Conservation (phyloP, 2,797 vertebrate species). For the Falco peregrinus region DNA sequence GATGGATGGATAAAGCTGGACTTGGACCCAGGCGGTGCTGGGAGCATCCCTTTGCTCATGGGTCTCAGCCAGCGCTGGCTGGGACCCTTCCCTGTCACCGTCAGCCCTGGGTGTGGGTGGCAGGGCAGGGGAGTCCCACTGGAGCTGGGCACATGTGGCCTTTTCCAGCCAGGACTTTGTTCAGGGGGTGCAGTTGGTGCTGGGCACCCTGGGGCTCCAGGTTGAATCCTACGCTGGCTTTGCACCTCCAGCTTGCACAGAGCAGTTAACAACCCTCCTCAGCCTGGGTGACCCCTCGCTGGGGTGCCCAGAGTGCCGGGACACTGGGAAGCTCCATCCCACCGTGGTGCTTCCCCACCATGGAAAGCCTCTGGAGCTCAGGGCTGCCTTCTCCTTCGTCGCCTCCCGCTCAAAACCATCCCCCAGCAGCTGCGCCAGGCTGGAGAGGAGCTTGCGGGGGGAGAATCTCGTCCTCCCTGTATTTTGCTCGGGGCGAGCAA, state of each 20-base stretch:
- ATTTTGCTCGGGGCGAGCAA: neutral
- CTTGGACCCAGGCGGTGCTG: neutral
- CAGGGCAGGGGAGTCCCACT: neutral
- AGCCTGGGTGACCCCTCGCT: neutral
- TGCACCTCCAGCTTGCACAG: neutral
- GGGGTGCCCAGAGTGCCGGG: neutral
- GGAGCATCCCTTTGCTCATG: neutral
- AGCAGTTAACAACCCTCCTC: neutral
- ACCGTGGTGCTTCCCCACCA: rapidly evolving
- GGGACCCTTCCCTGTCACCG: neutral
- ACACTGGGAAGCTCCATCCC: rapidly evolving
- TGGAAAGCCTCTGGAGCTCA: neutral
- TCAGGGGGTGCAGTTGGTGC: neutral
- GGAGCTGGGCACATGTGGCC: rapidly evolving
- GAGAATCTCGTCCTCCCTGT: neutral
- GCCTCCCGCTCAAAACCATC: rapidly evolving
- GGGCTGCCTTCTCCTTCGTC: neutral
- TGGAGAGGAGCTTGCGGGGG: neutral
- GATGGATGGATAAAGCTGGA: neutral
- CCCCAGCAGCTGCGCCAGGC: neutral
- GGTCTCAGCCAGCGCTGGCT: neutral
- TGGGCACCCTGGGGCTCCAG: rapidly evolving
- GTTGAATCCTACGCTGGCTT: neutral
- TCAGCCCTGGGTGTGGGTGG: neutral
- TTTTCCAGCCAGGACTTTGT: neutral